Base-by-base conservation (phyloP, 2,888 invertebrate species). In the Eulithis prunata region DNA sequence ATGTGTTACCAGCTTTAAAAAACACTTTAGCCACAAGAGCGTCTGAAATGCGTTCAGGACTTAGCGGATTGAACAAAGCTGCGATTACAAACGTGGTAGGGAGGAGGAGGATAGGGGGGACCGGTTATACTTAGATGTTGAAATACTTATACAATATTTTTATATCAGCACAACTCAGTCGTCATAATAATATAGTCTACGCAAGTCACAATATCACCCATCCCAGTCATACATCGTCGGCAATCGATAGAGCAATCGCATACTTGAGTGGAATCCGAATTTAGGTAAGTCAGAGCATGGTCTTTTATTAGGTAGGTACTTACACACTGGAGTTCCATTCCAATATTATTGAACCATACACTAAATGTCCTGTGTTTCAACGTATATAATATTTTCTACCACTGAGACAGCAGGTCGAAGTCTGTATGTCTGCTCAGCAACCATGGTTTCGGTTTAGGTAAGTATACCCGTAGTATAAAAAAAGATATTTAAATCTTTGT, bases 371-470 rank as follows among this genome's bases (percentile, higher is more conserved):
- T 32, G 3, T 21, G 21, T 47, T 57, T 49, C 11, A 38, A 4
- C 13, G 32, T 58, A 13, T 1, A 38, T 36, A 43, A 8, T 52
- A 59, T 49, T 11, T 62, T 59, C 76, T 83, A 93, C 93, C 93
- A 93, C 72, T 93, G 92, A 8, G 92, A 92, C 14, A 87, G 41
- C 68, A 91, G 79, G 78, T 93, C 92, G 70, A 92, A 93, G 69
- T 92, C 91, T 6, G 90, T 91, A 46, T 89, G 89, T 71, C 93
- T 83, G 66, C 91, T 92, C 0, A 92, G 80, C 6, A 93, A 76
- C 92, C 92, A 92, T 0, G 92, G 93, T 69, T 92, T 92, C 0
- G 93, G 92, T 70, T 87, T 91, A 21, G 21, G 21, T 21, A 21
- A 21, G 21, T 21, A 21, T 21, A 21, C 21, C 21, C 21, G 21